These are phyloP conservation scores for Diceros bicornis DNA, from an alignment of 2,797 vertebrate species.

Conservation along the genomic window DNA sequence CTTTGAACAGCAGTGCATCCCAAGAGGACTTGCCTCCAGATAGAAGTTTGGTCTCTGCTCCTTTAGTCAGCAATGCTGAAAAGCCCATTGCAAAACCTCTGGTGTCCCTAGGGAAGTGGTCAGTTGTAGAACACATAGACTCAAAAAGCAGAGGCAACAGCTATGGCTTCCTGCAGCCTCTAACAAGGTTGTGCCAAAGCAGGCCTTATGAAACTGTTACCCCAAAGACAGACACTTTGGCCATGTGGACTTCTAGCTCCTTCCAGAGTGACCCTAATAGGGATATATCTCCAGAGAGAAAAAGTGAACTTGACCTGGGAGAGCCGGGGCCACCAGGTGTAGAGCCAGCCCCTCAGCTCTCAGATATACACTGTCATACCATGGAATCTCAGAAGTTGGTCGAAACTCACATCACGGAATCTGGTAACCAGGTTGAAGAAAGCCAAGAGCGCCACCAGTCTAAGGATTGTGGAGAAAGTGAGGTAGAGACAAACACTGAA, in stretches of 20 bases:
- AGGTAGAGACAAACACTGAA: slow-evolving; percentile 63
- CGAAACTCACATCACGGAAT: slow-evolving; percentile 74
- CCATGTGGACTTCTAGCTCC: slow-evolving; percentile 72
- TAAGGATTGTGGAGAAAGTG: slow-evolving; percentile 77
- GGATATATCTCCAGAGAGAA: slow-evolving; percentile 64
- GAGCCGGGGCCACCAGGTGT: slow-evolving; percentile 73
- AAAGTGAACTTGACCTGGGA: slow-evolving; percentile 75
- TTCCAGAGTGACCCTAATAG: slow-evolving; percentile 77
- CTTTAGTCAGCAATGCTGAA: slow-evolving; percentile 80
- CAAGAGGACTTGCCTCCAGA: slow-evolving; percentile 62
- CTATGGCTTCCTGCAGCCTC: slow-evolving; percentile 77
- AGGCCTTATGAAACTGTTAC: slow-evolving; percentile 77
- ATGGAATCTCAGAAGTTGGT: slow-evolving; percentile 77
- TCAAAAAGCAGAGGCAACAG: slow-evolving; percentile 70
- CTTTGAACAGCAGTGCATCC: slow-evolving; percentile 68
- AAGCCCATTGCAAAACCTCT: slow-evolving; percentile 72
- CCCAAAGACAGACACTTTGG: slow-evolving; percentile 77
- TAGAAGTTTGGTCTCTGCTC: slow-evolving; percentile 68
- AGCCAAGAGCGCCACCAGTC: slow-evolving; percentile 69
- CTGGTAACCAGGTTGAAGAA: slow-evolving; percentile 66
- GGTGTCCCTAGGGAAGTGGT: slow-evolving; percentile 74
- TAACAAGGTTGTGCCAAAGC: slow-evolving; percentile 81
- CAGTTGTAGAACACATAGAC: slow-evolving; percentile 68
- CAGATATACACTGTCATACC: slow-evolving; percentile 69
- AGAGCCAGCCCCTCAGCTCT: slow-evolving; percentile 68